Conservation (phyloP, 2,797 vertebrate genomes). For the Enoplosus armatus region DNA sequence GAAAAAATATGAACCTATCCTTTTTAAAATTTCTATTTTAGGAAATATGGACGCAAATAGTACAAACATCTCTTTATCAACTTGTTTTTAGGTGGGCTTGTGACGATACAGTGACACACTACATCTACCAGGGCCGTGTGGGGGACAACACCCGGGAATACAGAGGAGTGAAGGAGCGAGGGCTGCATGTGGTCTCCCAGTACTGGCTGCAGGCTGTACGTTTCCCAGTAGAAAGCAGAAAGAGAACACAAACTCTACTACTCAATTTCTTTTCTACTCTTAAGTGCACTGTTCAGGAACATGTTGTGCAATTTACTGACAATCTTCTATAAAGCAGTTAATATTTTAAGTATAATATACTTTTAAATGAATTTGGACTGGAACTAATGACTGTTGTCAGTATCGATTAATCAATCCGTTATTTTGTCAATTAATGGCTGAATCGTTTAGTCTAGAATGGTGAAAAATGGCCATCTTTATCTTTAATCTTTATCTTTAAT, state of each 20-base stretch:
- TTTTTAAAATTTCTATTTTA: neutral
- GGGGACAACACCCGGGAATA: conserved; percentile 95
- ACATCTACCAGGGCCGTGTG: conserved; percentile 94
- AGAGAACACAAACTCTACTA: neutral
- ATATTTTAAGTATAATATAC: neutral
- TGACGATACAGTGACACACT: conserved; percentile 97
- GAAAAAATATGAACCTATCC: neutral
- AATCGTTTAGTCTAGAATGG: neutral
- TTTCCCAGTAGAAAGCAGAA: conserved; percentile 23
- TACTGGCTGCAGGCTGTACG: conserved; percentile 95
- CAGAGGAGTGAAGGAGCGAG: conserved; percentile 92
- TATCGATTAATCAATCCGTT: neutral
- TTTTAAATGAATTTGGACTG: neutral
- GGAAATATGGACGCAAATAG: neutral
- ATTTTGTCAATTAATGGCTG: neutral
- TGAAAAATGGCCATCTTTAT: neutral
- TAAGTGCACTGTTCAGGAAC: neutral
- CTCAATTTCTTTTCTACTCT: conserved; percentile 1
- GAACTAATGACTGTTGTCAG: neutral
- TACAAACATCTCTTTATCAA: neutral
- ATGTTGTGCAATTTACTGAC: neutral
- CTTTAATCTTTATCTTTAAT: too few species aligned
- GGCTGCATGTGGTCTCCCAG: conserved; percentile 94
- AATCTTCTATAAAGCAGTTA: neutral
- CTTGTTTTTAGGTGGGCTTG: conserved; percentile 90